phyloP scores from a whole-genome alignment of 2,888 invertebrate genomes.

The Mythimna pallens region DNA sequence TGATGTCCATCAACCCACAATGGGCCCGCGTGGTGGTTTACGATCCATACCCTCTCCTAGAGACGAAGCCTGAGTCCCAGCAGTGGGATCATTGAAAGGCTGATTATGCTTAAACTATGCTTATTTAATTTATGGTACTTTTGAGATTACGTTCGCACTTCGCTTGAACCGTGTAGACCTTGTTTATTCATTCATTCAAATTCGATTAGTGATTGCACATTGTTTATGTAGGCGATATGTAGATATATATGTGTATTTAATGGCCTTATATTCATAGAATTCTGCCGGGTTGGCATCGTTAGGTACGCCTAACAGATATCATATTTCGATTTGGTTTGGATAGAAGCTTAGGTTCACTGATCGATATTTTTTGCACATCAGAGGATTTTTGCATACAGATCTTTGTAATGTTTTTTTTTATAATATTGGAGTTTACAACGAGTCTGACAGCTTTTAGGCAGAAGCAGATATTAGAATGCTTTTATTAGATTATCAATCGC shows the following conservation, averaged over 20 bases:
- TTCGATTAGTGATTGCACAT: conserved; percentile 27
- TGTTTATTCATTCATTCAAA: conserved; percentile 12
- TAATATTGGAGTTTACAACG: not conserved
- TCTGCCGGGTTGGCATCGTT: conserved; percentile 5
- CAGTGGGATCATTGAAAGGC: too few species aligned
- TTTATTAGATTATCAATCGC: too few species aligned
- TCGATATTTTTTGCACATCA: conserved; percentile 18
- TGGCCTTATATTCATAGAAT: conserved; percentile 30
- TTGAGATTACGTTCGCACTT: too few species aligned
- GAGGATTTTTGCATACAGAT: not conserved
- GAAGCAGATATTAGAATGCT: not conserved
- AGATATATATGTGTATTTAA: not conserved
- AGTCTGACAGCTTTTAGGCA: not conserved
- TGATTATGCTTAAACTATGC: too few species aligned
- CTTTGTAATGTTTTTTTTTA: not conserved
- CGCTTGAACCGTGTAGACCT: not conserved
- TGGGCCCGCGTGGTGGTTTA: too few species aligned
- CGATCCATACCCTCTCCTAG: too few species aligned
- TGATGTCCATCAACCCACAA: too few species aligned
- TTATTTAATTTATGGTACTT: too few species aligned
- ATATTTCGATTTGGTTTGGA: conserved; percentile 40
- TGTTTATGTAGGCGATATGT: conserved; percentile 2
- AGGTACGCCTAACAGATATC: conserved; percentile 25
- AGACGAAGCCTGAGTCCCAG: too few species aligned
- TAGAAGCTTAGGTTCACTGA: conserved; percentile 10